These are phyloP conservation scores for Abrostola tripartita DNA, from an alignment of 2,888 invertebrate genomes.

Conservation along the genomic window DNA sequence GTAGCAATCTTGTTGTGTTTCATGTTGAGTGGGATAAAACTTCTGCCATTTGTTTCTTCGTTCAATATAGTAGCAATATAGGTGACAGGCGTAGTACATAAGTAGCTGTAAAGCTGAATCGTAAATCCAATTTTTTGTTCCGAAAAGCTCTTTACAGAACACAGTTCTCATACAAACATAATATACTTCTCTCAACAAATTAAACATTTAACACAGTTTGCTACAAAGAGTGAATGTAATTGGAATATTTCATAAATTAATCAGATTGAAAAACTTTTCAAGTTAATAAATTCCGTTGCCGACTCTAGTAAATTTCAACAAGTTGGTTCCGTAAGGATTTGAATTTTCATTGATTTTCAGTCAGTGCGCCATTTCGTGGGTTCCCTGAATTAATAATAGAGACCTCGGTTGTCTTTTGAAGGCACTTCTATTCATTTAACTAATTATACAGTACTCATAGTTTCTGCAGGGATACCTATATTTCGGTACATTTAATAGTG, in stretches of 20 bases:
- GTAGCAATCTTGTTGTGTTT: slow-evolving; percentile 14
- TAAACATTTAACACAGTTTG: slow-evolving; percentile 31
- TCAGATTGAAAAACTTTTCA: slow-evolving; percentile 65
- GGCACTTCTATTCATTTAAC: slow-evolving; percentile 38
- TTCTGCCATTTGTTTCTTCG: not conserved
- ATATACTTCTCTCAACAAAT: slow-evolving; percentile 19
- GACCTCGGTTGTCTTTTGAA: slow-evolving; percentile 27
- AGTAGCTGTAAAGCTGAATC: not conserved
- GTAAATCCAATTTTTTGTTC: slow-evolving; percentile 11
- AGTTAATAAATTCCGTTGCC: slow-evolving; percentile 56
- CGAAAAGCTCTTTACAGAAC: slow-evolving; percentile 16
- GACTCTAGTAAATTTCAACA: slow-evolving; percentile 51
- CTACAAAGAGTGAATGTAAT: slow-evolving; percentile 38
- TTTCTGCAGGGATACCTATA: not conserved
- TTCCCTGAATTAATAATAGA: slow-evolving; percentile 46
- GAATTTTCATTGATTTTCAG: slow-evolving; percentile 52
- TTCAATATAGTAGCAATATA: slow-evolving; percentile 2
- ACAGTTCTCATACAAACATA: slow-evolving; percentile 6
- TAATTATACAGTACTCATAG: slow-evolving; percentile 31
- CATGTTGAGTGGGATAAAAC: not conserved
- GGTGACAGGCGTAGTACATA: not conserved
- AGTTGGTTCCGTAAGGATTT: slow-evolving; percentile 49
- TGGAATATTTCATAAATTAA: slow-evolving; percentile 62
- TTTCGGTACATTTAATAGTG: too few species aligned
- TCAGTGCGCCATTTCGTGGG: slow-evolving; percentile 35